Conservation (phyloP, 2,113 vertebrate species). For the Benitochromis conjunctus region DNA sequence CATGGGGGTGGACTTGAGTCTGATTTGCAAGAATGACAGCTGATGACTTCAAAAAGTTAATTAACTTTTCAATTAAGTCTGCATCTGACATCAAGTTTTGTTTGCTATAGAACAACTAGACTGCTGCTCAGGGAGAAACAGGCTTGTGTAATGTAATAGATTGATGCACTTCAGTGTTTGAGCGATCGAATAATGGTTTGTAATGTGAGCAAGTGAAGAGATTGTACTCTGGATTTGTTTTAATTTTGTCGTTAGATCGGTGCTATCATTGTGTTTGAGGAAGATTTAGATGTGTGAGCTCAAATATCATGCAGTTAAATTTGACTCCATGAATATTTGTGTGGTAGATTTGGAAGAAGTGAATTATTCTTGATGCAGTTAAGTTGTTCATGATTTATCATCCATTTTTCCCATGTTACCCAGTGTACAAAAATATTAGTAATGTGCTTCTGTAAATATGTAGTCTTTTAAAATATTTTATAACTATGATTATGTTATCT, state of each 20-base stretch:
- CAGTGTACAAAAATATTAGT: neutral
- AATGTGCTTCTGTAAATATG: neutral
- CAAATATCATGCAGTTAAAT: neutral
- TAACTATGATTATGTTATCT: neutral
- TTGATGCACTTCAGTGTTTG: constrained; percentile 33
- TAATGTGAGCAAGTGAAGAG: constrained; percentile 4
- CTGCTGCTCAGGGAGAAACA: constrained; percentile 41
- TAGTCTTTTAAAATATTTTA: neutral
- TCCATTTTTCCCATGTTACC: neutral
- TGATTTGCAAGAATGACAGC: constrained; percentile 92
- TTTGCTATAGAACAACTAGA: constrained; percentile 59
- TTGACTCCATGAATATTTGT: neutral
- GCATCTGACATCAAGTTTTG: constrained; percentile 80
- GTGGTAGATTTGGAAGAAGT: neutral
- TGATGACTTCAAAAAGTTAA: constrained; percentile 97
- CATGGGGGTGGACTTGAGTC: constrained; percentile 79
- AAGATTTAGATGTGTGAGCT: neutral
- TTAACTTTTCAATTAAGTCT: constrained; percentile 97
- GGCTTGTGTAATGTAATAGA: constrained; percentile 17
- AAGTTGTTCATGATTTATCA: neutral
- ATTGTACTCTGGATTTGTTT: neutral
- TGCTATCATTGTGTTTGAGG: neutral
- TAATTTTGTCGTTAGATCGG: neutral
- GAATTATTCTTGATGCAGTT: neutral
- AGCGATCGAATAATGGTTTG: constrained; percentile 23